Percentiles rank a stretch among this genome's conserved stretches.
These are phyloP conservation scores for Uropetala carovei DNA, from an alignment of 2,888 invertebrate species.

Conservation along the genomic window DNA sequence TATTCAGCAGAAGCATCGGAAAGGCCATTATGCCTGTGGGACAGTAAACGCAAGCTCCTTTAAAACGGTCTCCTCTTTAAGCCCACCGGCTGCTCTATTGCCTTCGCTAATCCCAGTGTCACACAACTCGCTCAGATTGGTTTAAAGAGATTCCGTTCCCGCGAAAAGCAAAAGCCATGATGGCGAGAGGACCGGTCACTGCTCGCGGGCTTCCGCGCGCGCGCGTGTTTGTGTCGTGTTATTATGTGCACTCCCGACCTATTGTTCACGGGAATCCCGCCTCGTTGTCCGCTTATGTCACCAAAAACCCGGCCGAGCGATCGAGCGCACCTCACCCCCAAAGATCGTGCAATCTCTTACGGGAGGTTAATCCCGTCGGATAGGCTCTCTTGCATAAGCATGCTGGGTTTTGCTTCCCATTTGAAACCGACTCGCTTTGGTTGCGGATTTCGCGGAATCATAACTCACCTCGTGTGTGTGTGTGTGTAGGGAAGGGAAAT, in stretches of 20 bases:
- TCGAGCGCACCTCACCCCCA: neutral
- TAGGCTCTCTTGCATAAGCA: neutral
- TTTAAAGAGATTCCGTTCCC: neutral
- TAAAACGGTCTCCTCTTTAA: neutral
- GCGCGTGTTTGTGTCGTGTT: neutral
- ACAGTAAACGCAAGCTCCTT: neutral
- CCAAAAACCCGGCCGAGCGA: slow-evolving; percentile 9
- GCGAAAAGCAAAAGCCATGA: neutral
- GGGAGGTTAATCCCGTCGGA: slow-evolving; percentile 5
- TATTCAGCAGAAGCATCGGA: no score
- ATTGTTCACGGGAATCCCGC: neutral
- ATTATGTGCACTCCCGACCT: neutral
- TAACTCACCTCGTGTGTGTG: neutral
- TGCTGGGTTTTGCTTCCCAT: neutral
- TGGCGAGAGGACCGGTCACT: neutral
- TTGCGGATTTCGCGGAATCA: slow-evolving; percentile 21
- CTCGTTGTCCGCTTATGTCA: neutral
- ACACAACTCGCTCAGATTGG: neutral
- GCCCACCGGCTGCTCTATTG: neutral
- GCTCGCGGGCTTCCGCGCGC: neutral
- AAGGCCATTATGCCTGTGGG: neutral
- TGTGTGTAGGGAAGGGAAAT: neutral
- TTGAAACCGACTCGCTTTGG: neutral
- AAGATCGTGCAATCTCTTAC: neutral
- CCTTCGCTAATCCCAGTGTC: neutral